Evolutionary conservation across 2,888 invertebrate genomes (phyloP).

Genomic region (Drosophila percnosoma): DNA sequence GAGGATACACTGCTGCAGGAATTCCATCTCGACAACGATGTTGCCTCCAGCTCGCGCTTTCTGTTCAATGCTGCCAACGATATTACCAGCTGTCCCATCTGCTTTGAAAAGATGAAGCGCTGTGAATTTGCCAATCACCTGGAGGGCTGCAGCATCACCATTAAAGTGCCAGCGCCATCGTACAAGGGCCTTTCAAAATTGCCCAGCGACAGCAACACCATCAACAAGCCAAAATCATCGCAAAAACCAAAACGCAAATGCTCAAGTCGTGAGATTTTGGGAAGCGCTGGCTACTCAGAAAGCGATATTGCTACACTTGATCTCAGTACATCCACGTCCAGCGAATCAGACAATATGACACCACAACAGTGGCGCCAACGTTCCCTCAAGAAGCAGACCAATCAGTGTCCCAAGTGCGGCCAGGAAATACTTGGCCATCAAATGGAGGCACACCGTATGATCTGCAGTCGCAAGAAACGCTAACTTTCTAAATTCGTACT

Average conservation of each 20-base stretch:
- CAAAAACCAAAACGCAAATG: constrained; percentile 7
- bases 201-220: constrained; percentile 23
- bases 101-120: constrained; percentile 82
- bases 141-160: constrained; percentile 83
- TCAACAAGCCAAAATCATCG: not conserved
- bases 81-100: constrained; percentile 83
- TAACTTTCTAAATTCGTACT: not conserved
- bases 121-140: constrained; percentile 79
- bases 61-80: constrained; percentile 72
- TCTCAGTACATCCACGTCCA: constrained; percentile 43
- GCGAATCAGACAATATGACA: constrained; percentile 31
- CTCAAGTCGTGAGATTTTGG: constrained; percentile 48
- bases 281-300: constrained; percentile 73
- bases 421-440: constrained; percentile 72
- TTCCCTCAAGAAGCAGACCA: constrained; percentile 69
- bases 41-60: constrained; percentile 70
- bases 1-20: constrained; percentile 81
- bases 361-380: constrained; percentile 73
- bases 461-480: constrained; percentile 63
- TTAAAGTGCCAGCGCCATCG: constrained; percentile 65
- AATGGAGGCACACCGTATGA: constrained; percentile 79
- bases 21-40: constrained; percentile 81
- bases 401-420: constrained; percentile 82
- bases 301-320: constrained; percentile 58
- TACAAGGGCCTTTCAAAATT: constrained; percentile 6